Base-by-base conservation (phyloP, 2,113 vertebrate species). In the Lichenostomus cassidix region DNA sequence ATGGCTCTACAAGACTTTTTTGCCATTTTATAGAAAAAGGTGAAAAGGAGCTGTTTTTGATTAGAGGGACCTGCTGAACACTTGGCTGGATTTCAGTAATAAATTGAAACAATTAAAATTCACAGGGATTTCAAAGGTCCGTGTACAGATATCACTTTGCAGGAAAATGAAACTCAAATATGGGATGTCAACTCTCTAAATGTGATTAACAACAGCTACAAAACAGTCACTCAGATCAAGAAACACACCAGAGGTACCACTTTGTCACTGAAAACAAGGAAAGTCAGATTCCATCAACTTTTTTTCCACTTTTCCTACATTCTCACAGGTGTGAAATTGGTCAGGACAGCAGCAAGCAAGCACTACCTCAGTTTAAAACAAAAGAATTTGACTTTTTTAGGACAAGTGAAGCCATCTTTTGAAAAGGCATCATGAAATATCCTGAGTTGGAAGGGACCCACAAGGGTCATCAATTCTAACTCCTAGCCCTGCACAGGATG, bases 31-130 rank as follows among this genome's bases (percentile, higher is more conserved):
- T 4, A 77, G 52, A 94, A 87, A 67, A 62, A 16, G 28, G 69
- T 87, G 37, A 86, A 67, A 60, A 69, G 83, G 71, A 86, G 75
- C 85, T 91, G 83, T 2, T 80, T 62, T 44, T 85, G 60, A 92
- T 89, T 94, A 95, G 2, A 95, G 80, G 70, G 62, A 92, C 39
- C 94, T 96, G 84, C 93, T 63, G 73, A 96, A 92, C 59, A 53
- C 65, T 89, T 95, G 91, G 75, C 35, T 89, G 74, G 46, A 22
- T 80, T 95, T 95, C 92, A 96, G 4, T 67, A 95, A 91, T 53
- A 89, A 96, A 95, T 94, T 93, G 92, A 95, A 97, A 95, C 87
- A 97, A 97, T 92, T 95, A 96, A 92, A 97, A 97, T 71, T 71
- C 82, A 89, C 15, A 27, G 28, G 42, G 20, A 92, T 96, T 95